These are phyloP conservation scores for Campylorhamphus procurvoides DNA, from an alignment of 2,113 vertebrate genomes.

Conservation along the genomic window DNA sequence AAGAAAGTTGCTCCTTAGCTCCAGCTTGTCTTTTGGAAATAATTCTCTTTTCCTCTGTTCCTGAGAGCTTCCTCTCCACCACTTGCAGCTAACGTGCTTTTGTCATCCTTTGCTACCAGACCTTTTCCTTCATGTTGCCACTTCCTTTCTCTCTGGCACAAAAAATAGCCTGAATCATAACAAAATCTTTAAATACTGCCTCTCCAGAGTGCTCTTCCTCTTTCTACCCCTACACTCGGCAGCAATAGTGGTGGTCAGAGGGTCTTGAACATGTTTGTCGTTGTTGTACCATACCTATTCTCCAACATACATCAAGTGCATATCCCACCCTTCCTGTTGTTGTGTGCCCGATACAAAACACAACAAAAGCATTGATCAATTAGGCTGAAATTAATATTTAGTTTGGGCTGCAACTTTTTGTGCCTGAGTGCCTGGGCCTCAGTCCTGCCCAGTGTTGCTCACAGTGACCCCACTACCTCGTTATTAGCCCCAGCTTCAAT, in stretches of 20 bases:
- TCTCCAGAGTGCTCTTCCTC: not conserved
- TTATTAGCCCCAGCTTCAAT: not conserved
- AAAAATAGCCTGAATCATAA: not conserved
- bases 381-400: not conserved
- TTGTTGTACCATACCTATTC: fast-evolving
- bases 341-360: fast-evolving
- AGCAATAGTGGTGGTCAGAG: not conserved
- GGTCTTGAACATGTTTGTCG: not conserved
- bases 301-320: fast-evolving
- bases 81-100: not conserved
- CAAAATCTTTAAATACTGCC: not conserved
- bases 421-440: not conserved
- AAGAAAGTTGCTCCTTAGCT: not conserved
- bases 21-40: not conserved
- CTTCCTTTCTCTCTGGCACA: not conserved
- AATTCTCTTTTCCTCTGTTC: not conserved
- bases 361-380: not conserved
- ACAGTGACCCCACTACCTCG: fast-evolving
- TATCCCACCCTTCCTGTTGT: not conserved
- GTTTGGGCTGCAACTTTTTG: not conserved
- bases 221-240: not conserved
- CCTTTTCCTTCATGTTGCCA: not conserved
- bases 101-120: not conserved
- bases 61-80: fast-evolving
- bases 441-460: not conserved